Evolutionary conservation across 1,140 invertebrate species (phyloP).

Genomic region (Drosophila dunni): DNA sequence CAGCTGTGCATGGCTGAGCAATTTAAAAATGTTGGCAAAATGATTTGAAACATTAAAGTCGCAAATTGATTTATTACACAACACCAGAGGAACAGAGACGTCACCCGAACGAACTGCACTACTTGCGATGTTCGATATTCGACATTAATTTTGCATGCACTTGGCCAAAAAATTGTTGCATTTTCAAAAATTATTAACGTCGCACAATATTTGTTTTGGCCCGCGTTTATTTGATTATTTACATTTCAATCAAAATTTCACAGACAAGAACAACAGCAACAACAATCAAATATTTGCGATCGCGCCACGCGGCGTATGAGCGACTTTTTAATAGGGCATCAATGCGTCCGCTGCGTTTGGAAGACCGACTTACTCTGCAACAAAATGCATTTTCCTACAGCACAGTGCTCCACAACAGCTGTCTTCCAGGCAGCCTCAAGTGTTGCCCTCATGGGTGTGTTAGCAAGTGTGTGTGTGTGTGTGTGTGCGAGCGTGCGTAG

Average conservation of each 20-base stretch:
- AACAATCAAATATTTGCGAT: slow-evolving; percentile 56
- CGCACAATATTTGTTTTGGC: slow-evolving; percentile 68
- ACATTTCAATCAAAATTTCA: slow-evolving; percentile 71
- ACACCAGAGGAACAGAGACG: slow-evolving; percentile 17
- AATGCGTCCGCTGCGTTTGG: slow-evolving; percentile 65
- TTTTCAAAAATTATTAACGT: slow-evolving; percentile 57
- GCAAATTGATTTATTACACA: slow-evolving; percentile 50
- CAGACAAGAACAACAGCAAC: slow-evolving; percentile 50
- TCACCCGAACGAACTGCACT: slow-evolving; percentile 23
- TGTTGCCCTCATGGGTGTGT: slow-evolving; percentile 1
- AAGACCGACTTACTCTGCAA: slow-evolving; percentile 78
- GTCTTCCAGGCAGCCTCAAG: slow-evolving; percentile 70
- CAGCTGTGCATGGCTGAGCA: slow-evolving; percentile 11
- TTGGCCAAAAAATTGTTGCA: slow-evolving; percentile 23
- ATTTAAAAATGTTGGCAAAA: slow-evolving; percentile 26
- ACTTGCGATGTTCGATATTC: slow-evolving; percentile 21
- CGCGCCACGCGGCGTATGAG: slow-evolving; percentile 74
- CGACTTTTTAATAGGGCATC: slow-evolving; percentile 37
- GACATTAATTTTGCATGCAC: slow-evolving; percentile 28
- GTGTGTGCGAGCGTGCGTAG: slow-evolving; percentile 57
- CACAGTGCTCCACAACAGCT: slow-evolving; percentile 67
- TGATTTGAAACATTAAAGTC: slow-evolving; percentile 48
- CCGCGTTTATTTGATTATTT: slow-evolving; percentile 60
- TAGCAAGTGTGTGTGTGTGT: slow-evolving; percentile 1
- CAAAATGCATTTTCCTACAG: slow-evolving; percentile 50